phyloP scores from a whole-genome alignment of 2,888 invertebrate genomes.

The Parapristionchus giblindavisi region DNA sequence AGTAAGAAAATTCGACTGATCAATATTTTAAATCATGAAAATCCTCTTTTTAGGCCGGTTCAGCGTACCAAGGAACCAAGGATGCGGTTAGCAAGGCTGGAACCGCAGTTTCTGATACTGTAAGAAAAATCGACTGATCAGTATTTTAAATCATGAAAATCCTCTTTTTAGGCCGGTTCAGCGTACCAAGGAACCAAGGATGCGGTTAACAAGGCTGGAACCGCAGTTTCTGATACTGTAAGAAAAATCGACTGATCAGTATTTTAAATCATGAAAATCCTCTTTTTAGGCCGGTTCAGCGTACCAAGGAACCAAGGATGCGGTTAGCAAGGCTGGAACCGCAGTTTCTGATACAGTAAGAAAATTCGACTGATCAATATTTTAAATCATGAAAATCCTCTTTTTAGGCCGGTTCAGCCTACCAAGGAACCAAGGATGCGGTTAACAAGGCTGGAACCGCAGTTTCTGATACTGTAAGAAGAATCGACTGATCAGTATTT shows the following conservation, averaged over 20 bases:
- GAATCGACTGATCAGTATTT: not conserved
- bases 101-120: not conserved
- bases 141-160: not conserved
- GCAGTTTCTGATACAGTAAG: constrained; percentile 24
- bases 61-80: constrained; percentile 33
- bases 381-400: not conserved
- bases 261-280: not conserved
- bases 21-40: too few species aligned
- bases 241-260: not conserved
- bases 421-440: not conserved
- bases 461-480: not conserved
- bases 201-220: constrained; percentile 5
- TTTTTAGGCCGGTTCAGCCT: not conserved
- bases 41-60: too few species aligned
- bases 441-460: not conserved
- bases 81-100: constrained; percentile 6
- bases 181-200: too few species aligned
- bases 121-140: not conserved
- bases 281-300: not conserved
- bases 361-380: not conserved
- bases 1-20: not conserved
- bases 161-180: not conserved
- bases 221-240: constrained; percentile 9
- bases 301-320: not conserved
- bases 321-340: constrained; percentile 1